phyloP scores from a whole-genome alignment of 1,140 invertebrate species.

The Hestina assimilis region DNA sequence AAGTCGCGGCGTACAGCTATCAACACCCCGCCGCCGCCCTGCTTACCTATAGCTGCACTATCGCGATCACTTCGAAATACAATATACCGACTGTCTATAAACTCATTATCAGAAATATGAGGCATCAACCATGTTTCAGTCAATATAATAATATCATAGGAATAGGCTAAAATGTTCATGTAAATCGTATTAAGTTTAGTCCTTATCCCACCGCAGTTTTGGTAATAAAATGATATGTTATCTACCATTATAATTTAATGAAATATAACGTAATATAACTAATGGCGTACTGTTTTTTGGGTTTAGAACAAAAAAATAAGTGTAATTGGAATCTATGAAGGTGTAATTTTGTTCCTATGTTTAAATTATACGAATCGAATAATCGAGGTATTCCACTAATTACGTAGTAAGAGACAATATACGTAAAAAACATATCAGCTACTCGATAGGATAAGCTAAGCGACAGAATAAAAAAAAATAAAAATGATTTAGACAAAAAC shows the following conservation, averaged over 20 bases:
- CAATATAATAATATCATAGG: constrained; percentile 25
- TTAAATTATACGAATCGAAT: too few species aligned
- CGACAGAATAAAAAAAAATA: too few species aligned
- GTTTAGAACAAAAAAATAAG: not conserved
- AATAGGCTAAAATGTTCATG: constrained; percentile 28
- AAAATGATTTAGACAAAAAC: too few species aligned
- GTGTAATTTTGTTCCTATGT: too few species aligned
- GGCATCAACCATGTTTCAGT: constrained; percentile 28
- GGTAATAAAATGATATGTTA: constrained; percentile 26
- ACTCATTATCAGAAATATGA: constrained; percentile 21
- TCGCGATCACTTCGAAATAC: constrained; percentile 26
- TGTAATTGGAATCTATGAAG: not conserved
- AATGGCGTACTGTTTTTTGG: too few species aligned
- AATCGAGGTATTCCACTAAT: not conserved
- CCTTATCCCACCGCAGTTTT: constrained; percentile 33
- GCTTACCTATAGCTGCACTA: not conserved
- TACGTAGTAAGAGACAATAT: not conserved
- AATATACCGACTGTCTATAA: constrained; percentile 20
- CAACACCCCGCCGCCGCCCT: not conserved
- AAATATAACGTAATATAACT: not conserved
- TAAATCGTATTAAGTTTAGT: constrained; percentile 29
- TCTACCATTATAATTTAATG: not conserved
- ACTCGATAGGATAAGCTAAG: too few species aligned
- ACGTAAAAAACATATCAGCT: too few species aligned
- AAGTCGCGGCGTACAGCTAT: not conserved